Base-by-base conservation (phyloP, 1,140 invertebrate genomes). In the Caerostris darwini region DNA sequence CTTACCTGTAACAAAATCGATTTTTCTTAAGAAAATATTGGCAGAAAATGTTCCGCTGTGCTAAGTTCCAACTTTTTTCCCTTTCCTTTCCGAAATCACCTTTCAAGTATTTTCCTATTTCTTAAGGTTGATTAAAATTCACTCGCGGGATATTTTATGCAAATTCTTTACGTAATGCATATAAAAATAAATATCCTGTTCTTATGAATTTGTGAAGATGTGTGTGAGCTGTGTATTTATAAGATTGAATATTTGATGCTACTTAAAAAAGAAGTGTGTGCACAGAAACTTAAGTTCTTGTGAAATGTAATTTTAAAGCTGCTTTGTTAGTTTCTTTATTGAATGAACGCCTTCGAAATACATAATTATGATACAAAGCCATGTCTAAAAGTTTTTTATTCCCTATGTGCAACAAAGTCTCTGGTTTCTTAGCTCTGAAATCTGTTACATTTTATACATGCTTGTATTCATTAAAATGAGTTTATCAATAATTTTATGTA, bases 21-120 rank as follows among this genome's bases (percentile, higher is more conserved):
- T 85, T 85, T 58, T 85, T 85, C 54, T 85, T 85, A 85, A 57
- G 82, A 85, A 85, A 85, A 85, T 57, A 85, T 56, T 85, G 56
- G 57, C 54, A 57, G 57, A 57, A 71, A 71, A 71, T 50, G 19
- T 71, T 71, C 69, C 19, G 10, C 69, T 71, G 69, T 34, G 8
- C 19, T 34, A 71, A 71, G 19, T 19, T 71, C 3, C 34, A 34
- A 0, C 3, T 8, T 71, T 71, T 71, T 71, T 71, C 10, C 6
- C 7, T 50, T 71, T 10, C 19, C 67, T 7, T 71, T 71, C 8
- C 7, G 50, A 34, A 71, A 71, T 71, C 34, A 71, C 69, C 69
- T 71, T 71, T 50, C 69, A 71, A 71, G 69, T 7, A 71, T 12
- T 71, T 71, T 71, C 69, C 8, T 53, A 71, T 7, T 71, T 71